Percentiles rank a stretch among this genome's conserved stretches.
Conservation (phyloP, 37 sponge, comb jelly and placozoan species). For the Chondrilla cf. caribensis region DNA sequence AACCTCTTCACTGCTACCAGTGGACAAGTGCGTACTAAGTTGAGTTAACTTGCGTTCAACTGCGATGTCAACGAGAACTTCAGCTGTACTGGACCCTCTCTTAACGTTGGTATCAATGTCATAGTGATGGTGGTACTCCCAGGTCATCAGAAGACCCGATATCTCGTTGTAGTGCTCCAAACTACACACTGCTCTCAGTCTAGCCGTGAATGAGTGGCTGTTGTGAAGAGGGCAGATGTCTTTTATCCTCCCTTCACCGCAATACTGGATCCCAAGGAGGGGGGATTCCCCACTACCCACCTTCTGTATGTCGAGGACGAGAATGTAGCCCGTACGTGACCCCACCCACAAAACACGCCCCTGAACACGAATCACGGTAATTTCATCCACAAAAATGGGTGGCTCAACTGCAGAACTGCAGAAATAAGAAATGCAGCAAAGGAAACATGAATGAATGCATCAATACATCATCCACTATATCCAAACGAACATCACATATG, state of each 20-base stretch:
- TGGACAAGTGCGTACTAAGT: too few species aligned
- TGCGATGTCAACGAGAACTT: too few species aligned
- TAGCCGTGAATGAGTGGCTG: neutral
- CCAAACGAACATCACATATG: too few species aligned
- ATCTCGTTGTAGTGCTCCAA: slow-evolving; percentile 64
- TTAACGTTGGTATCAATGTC: neutral
- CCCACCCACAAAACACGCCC: slow-evolving; percentile 76
- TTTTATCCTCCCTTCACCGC: slow-evolving; percentile 60
- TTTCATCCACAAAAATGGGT: slow-evolving; percentile 36
- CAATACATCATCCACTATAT: too few species aligned
- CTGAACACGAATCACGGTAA: slow-evolving; percentile 64
- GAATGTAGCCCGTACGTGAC: slow-evolving; percentile 54
- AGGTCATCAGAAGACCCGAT: slow-evolving; percentile 38
- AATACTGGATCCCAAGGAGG: slow-evolving; percentile 59
- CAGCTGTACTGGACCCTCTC: too few species aligned
- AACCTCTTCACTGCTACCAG: too few species aligned
- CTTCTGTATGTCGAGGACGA: slow-evolving; percentile 57
- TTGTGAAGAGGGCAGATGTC: slow-evolving; percentile 47
- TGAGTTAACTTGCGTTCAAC: too few species aligned
- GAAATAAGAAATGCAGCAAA: neutral
- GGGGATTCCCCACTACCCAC: slow-evolving; percentile 30
- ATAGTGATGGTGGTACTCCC: slow-evolving; percentile 52
- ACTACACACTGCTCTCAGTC: slow-evolving; percentile 63
- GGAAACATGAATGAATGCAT: too few species aligned
- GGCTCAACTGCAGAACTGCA: slow-evolving; percentile 2